Percentiles rank a stretch among this genome's conserved stretches.
phyloP scores from a whole-genome alignment of 2,797 vertebrate genomes.

The Eulemur rubriventer region DNA sequence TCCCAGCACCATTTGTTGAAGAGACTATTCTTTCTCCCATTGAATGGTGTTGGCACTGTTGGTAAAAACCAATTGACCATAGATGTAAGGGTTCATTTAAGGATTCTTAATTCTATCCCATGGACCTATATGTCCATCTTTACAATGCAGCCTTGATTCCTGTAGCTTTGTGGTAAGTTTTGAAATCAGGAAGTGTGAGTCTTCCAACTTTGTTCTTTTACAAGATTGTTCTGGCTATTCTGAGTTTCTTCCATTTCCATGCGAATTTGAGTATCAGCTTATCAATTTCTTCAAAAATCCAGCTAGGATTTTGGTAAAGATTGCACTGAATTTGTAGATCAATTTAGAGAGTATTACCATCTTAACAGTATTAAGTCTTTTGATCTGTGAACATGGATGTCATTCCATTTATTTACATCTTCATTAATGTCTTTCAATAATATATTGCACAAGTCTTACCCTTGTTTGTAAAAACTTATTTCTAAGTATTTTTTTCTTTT shows the following conservation, averaged over 20 bases:
- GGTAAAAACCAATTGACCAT: neutral
- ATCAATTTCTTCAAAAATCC: neutral
- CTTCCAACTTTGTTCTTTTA: neutral
- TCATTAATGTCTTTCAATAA: neutral
- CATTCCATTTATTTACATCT: neutral
- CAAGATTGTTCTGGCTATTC: neutral
- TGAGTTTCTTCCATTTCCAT: neutral
- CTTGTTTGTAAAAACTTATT: neutral
- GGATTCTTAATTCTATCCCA: neutral
- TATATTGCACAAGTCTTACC: neutral
- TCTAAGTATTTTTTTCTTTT: constrained; percentile 18
- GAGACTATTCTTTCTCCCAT: neutral
- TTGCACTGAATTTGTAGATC: neutral
- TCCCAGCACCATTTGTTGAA: neutral
- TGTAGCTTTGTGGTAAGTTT: neutral
- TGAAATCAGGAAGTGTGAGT: constrained; percentile 4
- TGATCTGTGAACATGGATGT: neutral
- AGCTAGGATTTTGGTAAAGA: neutral
- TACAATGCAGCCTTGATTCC: neutral
- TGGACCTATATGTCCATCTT: neutral
- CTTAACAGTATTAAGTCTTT: neutral
- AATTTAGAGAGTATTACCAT: neutral
- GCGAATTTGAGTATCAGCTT: neutral
- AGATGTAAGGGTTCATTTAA: neutral
- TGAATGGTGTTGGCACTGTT: neutral